Conservation (phyloP, 2,797 vertebrate species). For the Yasuhikotakia modesta region DNA sequence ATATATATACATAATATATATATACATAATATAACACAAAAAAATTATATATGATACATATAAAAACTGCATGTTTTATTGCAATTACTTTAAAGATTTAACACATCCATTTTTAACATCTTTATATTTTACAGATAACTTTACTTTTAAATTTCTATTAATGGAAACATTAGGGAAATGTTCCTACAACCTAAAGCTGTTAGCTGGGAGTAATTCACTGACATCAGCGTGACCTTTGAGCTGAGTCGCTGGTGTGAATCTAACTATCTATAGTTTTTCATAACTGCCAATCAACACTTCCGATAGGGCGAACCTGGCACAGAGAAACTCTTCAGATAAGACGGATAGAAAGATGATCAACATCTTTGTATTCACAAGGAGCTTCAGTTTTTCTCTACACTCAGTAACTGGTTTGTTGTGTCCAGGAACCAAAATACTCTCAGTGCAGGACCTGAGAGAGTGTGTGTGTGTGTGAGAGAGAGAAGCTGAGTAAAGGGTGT, state of each 20-base stretch:
- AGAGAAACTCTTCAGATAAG: conserved; percentile 6
- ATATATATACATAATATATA: too few species aligned
- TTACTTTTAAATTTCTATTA: neutral
- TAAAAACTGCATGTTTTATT: too few species aligned
- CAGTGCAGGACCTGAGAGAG: neutral
- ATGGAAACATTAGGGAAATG: neutral
- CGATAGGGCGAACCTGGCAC: conserved; percentile 5
- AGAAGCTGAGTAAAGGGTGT: neutral
- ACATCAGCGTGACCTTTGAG: conserved; percentile 33
- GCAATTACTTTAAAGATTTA: too few species aligned
- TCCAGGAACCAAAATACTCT: conserved; percentile 16
- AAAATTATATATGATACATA: too few species aligned
- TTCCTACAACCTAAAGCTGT: too few species aligned
- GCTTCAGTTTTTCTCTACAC: neutral
- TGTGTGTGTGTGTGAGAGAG: neutral
- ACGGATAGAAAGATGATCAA: neutral
- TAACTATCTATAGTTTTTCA: conserved; percentile 37
- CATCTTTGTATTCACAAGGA: neutral
- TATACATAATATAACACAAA: too few species aligned
- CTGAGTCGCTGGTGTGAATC: conserved; percentile 43
- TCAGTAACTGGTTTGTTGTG: conserved; percentile 32
- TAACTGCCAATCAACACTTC: conserved; percentile 12
- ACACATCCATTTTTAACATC: too few species aligned
- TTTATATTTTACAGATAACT: too few species aligned
- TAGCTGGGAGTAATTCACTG: conserved; percentile 2